phyloP scores from a whole-genome alignment of 2,113 vertebrate genomes.

The Silurus asotus region DNA sequence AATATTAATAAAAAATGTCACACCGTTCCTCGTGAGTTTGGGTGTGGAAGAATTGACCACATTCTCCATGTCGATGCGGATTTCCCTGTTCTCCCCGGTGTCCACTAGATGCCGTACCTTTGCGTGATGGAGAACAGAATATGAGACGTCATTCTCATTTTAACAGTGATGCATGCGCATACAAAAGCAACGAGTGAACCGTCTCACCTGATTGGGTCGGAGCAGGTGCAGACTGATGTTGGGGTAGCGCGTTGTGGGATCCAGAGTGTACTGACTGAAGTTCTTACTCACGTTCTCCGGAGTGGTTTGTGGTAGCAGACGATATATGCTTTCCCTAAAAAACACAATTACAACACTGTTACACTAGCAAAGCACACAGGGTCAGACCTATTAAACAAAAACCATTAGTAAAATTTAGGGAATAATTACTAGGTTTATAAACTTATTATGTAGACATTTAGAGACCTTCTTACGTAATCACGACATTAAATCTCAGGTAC shows the following conservation, averaged over 20 bases:
- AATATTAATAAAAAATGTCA: constrained; percentile 48
- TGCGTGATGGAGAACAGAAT: constrained; percentile 11
- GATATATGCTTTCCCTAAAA: constrained; percentile 92
- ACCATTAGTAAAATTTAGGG: constrained; percentile 50
- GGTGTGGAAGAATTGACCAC: constrained; percentile 85
- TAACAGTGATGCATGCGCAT: neutral
- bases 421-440: neutral
- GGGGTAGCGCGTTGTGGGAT: constrained; percentile 93
- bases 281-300: constrained; percentile 98
- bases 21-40: constrained; percentile 89
- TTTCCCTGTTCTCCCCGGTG: constrained; percentile 84
- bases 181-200: neutral
- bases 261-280: constrained; percentile 93
- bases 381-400: constrained; percentile 25
- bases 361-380: neutral
- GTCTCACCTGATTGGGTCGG: constrained; percentile 86
- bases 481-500: neutral
- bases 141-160: neutral
- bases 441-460: neutral
- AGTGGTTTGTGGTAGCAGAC: constrained; percentile 94
- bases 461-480: neutral
- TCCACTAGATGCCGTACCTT: constrained; percentile 91
- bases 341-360: constrained; percentile 18
- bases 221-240: constrained; percentile 91
- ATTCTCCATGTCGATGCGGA: constrained; percentile 87